A percentile compares a stretch with the other conserved stretches of the same genome.
Conservation (phyloP, 1,140 invertebrate species). For the Zelostemma sp. region DNA sequence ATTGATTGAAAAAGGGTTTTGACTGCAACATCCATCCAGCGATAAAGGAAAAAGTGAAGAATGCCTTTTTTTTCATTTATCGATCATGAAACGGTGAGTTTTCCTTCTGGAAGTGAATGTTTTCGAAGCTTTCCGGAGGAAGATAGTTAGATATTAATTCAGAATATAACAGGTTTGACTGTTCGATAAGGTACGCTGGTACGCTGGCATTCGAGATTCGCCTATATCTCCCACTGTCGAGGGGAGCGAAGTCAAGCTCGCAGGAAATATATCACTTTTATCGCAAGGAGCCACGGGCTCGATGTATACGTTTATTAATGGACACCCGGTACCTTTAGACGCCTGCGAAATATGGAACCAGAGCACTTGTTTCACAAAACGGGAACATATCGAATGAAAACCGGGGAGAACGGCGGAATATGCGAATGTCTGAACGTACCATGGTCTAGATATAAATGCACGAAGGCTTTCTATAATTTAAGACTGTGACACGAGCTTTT, state of each 20-base stretch:
- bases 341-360: slow-evolving; percentile 12
- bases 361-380: slow-evolving; percentile 13
- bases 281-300: slow-evolving; percentile 14
- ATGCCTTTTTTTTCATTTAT: no score
- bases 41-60: no score
- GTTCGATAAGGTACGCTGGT: slow-evolving; percentile 4
- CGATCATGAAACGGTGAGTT: no score
- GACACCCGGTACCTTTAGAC: slow-evolving; percentile 13
- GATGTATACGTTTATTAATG: slow-evolving; percentile 16
- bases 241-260: background rate
- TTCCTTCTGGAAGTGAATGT: no score
- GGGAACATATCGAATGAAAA: slow-evolving; percentile 13
- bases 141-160: no score
- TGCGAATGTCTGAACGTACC: slow-evolving; percentile 11
- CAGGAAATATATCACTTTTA: slow-evolving; percentile 21
- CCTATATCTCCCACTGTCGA: slow-evolving; percentile 6
- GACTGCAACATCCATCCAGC: no score
- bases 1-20: no score
- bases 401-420: background rate
- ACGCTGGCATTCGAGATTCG: slow-evolving; percentile 6
- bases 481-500: slow-evolving; percentile 15
- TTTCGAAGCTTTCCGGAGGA: no score
- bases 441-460: slow-evolving; percentile 11
- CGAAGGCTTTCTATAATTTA: slow-evolving; percentile 14
- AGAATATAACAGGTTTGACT: slow-evolving; percentile 1